phyloP scores from a whole-genome alignment of 2,113 vertebrate species.

The Kryptolebias marmoratus region DNA sequence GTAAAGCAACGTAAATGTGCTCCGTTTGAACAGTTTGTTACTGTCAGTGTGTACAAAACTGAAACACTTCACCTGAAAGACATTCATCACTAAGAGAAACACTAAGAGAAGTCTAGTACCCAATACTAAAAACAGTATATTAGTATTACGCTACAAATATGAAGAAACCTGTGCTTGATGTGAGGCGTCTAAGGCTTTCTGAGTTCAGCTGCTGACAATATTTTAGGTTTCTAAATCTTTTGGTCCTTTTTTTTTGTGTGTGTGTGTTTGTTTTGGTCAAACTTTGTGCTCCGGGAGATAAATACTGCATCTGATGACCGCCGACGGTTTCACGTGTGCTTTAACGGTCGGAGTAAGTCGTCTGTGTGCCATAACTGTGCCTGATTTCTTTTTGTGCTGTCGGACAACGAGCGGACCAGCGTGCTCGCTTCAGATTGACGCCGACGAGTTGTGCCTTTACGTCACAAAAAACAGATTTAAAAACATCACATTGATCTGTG shows the following conservation, averaged over 20 bases:
- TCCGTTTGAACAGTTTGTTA: constrained; percentile 27
- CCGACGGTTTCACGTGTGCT: not conserved
- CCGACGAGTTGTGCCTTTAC: constrained; percentile 3
- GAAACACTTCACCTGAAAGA: not conserved
- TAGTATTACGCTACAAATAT: not conserved
- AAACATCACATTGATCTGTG: not conserved
- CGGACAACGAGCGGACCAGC: not conserved
- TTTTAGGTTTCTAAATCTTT: not conserved
- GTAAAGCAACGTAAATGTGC: constrained; percentile 37
- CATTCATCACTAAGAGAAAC: not conserved
- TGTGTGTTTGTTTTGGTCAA: constrained; percentile 7
- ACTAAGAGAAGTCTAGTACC: not conserved
- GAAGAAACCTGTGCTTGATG: constrained; percentile 22
- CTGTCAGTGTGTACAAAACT: constrained; percentile 18
- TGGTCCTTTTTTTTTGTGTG: constrained; percentile 11
- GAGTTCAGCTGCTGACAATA: constrained; percentile 1
- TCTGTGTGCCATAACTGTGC: constrained; percentile 16
- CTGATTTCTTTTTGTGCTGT: constrained; percentile 44
- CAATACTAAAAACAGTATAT: not conserved
- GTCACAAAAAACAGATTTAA: not conserved
- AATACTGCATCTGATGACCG: not conserved
- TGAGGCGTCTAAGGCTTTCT: constrained; percentile 16
- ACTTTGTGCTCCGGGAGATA: constrained; percentile 38
- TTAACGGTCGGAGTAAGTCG: not conserved
- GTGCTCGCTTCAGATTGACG: not conserved